phyloP scores from a whole-genome alignment of 2,888 invertebrate genomes.

The Drosophila meridiana region DNA sequence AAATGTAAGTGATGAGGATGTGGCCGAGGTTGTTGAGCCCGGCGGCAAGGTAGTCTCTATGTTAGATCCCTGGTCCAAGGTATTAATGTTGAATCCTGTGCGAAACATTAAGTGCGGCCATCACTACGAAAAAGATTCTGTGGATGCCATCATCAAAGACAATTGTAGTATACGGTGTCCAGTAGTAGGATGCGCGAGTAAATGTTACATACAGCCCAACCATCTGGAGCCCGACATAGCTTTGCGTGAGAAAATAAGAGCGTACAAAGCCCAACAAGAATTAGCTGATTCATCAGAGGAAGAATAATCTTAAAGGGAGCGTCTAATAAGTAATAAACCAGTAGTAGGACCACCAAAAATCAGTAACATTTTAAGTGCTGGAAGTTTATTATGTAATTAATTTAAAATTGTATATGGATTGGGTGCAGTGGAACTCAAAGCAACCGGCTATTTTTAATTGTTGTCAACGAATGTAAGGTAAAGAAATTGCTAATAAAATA shows the following conservation, averaged over 20 bases:
- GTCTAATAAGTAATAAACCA: too few species aligned
- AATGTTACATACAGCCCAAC: conserved; percentile 22
- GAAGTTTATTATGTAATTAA: too few species aligned
- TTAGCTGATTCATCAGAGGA: conserved; percentile 6
- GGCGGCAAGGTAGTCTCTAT: conserved; percentile 28
- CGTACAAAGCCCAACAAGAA: conserved; percentile 8
- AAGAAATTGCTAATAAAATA: too few species aligned
- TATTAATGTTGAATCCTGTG: conserved; percentile 45
- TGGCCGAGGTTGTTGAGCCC: conserved; percentile 1
- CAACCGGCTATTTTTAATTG: too few species aligned
- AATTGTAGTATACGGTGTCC: conserved; percentile 40
- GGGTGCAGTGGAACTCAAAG: too few species aligned
- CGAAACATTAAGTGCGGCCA: conserved; percentile 52
- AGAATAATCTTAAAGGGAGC: background rate
- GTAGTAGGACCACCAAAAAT: too few species aligned
- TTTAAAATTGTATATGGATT: too few species aligned
- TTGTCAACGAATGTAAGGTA: too few species aligned
- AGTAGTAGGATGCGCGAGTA: conserved; percentile 48
- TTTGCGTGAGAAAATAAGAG: conserved; percentile 17
- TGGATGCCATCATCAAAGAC: conserved; percentile 12
- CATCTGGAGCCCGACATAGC: conserved; percentile 29
- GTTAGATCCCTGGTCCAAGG: conserved; percentile 56
- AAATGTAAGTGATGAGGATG: conserved; percentile 1
- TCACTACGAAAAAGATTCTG: conserved; percentile 47
- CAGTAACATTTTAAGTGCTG: too few species aligned